A percentile compares a stretch with the other conserved stretches of the same genome.
Evolutionary conservation across 2,113 vertebrate genomes (phyloP).

Genomic region (Engystomops pustulosus): DNA sequence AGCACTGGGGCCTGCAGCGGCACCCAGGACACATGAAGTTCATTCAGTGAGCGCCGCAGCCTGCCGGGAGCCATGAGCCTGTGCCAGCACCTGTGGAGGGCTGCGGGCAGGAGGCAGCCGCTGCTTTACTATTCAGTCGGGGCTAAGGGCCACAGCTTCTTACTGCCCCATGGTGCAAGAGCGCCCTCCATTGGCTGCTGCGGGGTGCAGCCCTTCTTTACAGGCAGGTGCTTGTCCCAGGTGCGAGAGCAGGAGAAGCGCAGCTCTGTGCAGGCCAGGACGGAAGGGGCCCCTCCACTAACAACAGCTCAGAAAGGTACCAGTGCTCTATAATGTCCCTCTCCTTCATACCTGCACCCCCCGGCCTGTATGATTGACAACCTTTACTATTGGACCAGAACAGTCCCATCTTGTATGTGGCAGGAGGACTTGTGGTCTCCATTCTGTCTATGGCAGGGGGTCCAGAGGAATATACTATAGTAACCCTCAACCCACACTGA

Average conservation of each 20-base stretch:
- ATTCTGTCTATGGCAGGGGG: too few relatives aligned
- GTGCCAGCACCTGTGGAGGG: slow-evolving; percentile 16
- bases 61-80: background rate
- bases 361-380: too few relatives aligned
- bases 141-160: background rate
- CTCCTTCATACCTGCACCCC: too few relatives aligned
- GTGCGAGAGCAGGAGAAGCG: slow-evolving; percentile 60
- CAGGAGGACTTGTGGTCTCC: too few relatives aligned
- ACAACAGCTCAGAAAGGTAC: slow-evolving; percentile 84
- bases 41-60: background rate
- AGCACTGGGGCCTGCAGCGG: background rate
- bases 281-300: slow-evolving; percentile 62
- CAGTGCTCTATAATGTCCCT: too few relatives aligned
- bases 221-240: slow-evolving; percentile 8
- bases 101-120: background rate
- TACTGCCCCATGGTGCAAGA: background rate
- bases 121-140: background rate
- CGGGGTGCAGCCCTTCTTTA: slow-evolving; percentile 66
- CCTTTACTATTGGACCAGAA: too few relatives aligned
- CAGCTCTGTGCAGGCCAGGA: slow-evolving; percentile 68
- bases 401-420: too few relatives aligned
- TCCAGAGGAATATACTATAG: too few relatives aligned
- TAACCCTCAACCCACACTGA: too few relatives aligned
- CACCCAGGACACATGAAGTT: background rate
- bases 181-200: background rate